These are phyloP conservation scores for Rallus crepitans DNA, from an alignment of 2,797 vertebrate genomes.

Conservation along the genomic window DNA sequence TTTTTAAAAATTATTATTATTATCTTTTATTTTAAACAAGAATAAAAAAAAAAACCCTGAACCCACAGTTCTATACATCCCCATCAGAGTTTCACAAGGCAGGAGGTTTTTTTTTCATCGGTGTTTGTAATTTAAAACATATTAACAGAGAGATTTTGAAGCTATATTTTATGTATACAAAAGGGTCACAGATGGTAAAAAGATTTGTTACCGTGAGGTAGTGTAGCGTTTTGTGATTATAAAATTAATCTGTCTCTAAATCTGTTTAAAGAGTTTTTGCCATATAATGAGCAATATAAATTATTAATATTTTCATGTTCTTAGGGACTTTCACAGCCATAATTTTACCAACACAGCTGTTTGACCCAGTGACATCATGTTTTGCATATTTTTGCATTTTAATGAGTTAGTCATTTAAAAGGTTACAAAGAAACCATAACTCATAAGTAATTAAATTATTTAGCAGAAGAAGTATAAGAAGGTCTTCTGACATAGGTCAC, in stretches of 20 bases:
- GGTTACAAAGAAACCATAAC: slow-evolving; percentile 83
- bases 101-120: not conserved
- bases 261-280: slow-evolving; percentile 80
- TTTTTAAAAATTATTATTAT: not conserved
- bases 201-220: slow-evolving; percentile 72
- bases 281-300: slow-evolving; percentile 80
- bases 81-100: not conserved
- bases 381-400: slow-evolving; percentile 83
- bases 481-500: slow-evolving; percentile 73
- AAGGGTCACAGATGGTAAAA: slow-evolving; percentile 76
- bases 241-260: slow-evolving; percentile 80
- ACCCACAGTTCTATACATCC: not conserved
- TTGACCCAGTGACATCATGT: slow-evolving; percentile 81
- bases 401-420: slow-evolving; percentile 81
- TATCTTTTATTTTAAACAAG: too few relatives aligned
- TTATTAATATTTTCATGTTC: slow-evolving; percentile 81
- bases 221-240: slow-evolving; percentile 77
- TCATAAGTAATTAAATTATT: slow-evolving; percentile 84
- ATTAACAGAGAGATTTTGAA: slow-evolving; percentile 51
- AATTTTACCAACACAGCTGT: slow-evolving; percentile 81
- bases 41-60: too few relatives aligned
- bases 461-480: slow-evolving; percentile 74
- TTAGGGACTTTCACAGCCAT: slow-evolving; percentile 75
- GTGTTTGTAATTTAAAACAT: slow-evolving; percentile 17
- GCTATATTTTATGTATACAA: slow-evolving; percentile 63